Conservation (phyloP, 2,888 invertebrate genomes). For the Fissipunctia ypsillon region DNA sequence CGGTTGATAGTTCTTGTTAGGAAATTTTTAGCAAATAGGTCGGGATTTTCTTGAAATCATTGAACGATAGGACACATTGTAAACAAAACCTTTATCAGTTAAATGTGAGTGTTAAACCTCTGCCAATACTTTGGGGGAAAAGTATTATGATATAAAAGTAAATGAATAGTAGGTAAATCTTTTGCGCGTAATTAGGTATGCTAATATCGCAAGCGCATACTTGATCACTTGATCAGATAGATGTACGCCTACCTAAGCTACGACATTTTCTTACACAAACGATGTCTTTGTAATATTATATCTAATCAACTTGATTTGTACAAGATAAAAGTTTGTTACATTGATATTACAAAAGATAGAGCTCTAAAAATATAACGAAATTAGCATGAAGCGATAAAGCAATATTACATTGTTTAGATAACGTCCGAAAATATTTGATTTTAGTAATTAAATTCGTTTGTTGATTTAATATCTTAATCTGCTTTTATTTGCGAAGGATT, state of each 20-base stretch:
- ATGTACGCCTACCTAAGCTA: not conserved
- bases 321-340: constrained; percentile 34
- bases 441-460: constrained; percentile 36
- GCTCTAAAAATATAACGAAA: constrained; percentile 24
- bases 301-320: constrained; percentile 32
- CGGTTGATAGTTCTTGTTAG: not conserved
- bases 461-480: constrained; percentile 26
- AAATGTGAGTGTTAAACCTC: not conserved
- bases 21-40: not conserved
- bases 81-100: not conserved
- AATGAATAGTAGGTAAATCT: not conserved
- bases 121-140: not conserved
- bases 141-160: not conserved
- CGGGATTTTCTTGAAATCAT: not conserved
- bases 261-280: constrained; percentile 33
- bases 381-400: constrained; percentile 22
- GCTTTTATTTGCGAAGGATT: constrained; percentile 12
- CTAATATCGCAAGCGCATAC: constrained; percentile 1
- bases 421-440: constrained; percentile 23
- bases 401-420: constrained; percentile 25
- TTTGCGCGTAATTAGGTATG: not conserved
- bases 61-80: not conserved
- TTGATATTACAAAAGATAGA: constrained; percentile 37
- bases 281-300: constrained; percentile 28
- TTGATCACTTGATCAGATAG: constrained; percentile 2